Base-by-base conservation (phyloP, 2,797 vertebrate species). In the Coregonus sp. region DNA sequence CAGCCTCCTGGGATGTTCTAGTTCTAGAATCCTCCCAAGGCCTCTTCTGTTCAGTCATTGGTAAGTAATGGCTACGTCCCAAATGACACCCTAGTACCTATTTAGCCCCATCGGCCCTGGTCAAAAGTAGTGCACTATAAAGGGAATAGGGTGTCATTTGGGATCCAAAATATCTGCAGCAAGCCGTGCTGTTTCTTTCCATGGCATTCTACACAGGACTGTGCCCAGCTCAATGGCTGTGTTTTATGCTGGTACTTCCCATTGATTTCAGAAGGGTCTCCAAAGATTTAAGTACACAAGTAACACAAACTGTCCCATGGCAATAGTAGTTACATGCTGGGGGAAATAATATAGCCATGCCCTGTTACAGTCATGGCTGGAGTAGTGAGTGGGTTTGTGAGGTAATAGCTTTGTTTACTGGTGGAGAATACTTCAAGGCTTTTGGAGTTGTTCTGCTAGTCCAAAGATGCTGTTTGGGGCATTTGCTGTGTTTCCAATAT, bases 271-370 rank as follows among this genome's bases (percentile, higher is more conserved):
- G 59, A 79, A 82, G 78, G 77, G 82, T 80, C 81, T 86, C 85
- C 81, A 74, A 78, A 87, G 85, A 84, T 91, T 88, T 90, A 91
- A 91, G 91, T 91, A 89, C 88, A 84, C 52, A 37, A 84, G 82
- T 73, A 87, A 88, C 85, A 90, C 89, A 86, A 86, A 89, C 72
- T 74, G 83, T 80, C 80, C 81, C 66, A 70, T 80, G 85, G 77
- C 84, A 81, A 85, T 78, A 78, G 84, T 14, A 73, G 78, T 83
- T 80, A 81, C 73, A 80, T 82, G 70, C 78, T 9, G 77, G 63
- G 40, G 72, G n/a, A 84, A 79, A 85, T 12, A 47, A 47, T 54
- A 84, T 2, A n/a, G 61, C 75, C 40, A 6, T 25, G 65, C 54
- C 52, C 68, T 72, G 82, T 82, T 80, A 73, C 80, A 77, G 72